These are phyloP conservation scores for Sylvilagus floridanus DNA, from an alignment of 2,797 vertebrate genomes.

Conservation along the genomic window DNA sequence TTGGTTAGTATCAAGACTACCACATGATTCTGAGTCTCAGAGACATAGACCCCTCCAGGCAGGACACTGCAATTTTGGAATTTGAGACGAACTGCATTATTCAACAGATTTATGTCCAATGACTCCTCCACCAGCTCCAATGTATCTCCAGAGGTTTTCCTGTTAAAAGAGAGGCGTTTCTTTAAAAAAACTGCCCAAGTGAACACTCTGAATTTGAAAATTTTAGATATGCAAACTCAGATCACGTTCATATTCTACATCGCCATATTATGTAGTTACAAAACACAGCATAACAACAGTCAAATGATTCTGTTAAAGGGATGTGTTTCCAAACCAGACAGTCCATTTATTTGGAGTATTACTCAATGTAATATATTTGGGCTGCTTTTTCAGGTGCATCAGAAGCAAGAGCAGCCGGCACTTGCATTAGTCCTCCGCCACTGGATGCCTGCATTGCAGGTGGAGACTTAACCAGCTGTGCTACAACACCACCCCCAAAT, in stretches of 20 bases:
- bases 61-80: conserved; percentile 92
- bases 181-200: not conserved
- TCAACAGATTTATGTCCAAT: conserved; percentile 93
- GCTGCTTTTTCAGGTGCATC: too few relatives aligned
- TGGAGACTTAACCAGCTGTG: too few relatives aligned
- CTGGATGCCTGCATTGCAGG: too few relatives aligned
- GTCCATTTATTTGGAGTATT: not conserved
- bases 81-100: conserved; percentile 91
- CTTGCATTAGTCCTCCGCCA: too few relatives aligned
- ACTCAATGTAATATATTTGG: not conserved
- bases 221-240: not conserved
- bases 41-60: conserved; percentile 92
- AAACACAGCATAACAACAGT: not conserved
- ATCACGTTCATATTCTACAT: conserved; percentile 10
- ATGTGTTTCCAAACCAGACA: conserved; percentile 16
- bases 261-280: conserved; percentile 24
- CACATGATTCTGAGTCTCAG: conserved; percentile 93
- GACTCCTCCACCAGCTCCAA: conserved; percentile 95
- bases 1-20: conserved; percentile 92
- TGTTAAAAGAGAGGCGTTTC: conserved; percentile 77
- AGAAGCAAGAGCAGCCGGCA: too few relatives aligned
- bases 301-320: not conserved
- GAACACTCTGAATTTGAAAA: not conserved
- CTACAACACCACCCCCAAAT: not conserved
- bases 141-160: conserved; percentile 92